A percentile compares a stretch with the other conserved stretches of the same genome.
These are phyloP conservation scores for Peromyscus attwateri DNA, from an alignment of 2,797 vertebrate genomes.

Conservation along the genomic window DNA sequence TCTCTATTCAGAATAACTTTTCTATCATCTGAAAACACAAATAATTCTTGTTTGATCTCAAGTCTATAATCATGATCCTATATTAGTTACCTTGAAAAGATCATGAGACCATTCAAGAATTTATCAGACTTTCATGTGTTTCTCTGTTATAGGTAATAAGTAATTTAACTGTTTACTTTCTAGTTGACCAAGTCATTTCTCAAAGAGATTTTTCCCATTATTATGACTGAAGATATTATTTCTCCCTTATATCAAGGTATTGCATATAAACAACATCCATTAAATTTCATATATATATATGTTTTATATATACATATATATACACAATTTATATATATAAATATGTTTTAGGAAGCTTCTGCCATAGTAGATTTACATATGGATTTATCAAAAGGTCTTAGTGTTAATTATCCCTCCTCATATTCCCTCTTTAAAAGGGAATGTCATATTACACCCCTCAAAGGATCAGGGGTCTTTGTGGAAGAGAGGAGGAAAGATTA, in stretches of 20 bases:
- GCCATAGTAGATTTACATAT: neutral
- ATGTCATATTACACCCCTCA: neutral
- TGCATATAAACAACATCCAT: neutral
- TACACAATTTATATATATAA: no score
- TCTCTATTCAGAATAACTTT: neutral
- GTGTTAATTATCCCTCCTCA: neutral
- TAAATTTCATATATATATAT: neutral
- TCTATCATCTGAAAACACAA: neutral
- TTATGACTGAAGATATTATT: neutral
- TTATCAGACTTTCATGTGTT: neutral
- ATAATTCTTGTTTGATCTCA: slow-evolving; percentile 16
- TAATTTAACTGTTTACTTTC: slow-evolving; percentile 26
- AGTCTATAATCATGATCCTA: neutral
- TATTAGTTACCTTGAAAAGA: slow-evolving; percentile 33
- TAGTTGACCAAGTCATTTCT: neutral
- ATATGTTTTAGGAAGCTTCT: neutral
- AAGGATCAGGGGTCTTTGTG: neutral
- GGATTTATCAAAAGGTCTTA: neutral
- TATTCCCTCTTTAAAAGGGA: neutral
- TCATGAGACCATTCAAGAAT: neutral
- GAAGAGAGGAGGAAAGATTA: neutral
- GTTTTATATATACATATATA: no score
- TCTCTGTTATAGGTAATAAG: neutral
- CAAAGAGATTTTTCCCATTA: neutral
- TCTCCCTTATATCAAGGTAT: neutral